Conservation (phyloP, 2,888 invertebrate species). For the Amorpha juglandis region DNA sequence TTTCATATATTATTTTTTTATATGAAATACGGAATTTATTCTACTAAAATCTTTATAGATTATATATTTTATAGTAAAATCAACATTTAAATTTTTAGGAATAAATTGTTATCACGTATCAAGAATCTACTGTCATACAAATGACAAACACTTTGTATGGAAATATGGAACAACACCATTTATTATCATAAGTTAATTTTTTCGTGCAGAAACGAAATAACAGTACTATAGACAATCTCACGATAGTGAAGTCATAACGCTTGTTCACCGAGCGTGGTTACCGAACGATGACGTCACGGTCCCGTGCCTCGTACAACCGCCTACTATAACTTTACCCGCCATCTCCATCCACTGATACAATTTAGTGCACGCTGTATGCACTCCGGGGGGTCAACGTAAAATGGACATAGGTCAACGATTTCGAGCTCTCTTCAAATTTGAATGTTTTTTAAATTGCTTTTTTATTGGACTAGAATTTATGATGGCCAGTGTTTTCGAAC, state of each 20-base stretch:
- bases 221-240: constrained; percentile 42
- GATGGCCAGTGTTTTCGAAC: constrained; percentile 63
- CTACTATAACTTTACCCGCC: constrained; percentile 47
- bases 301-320: constrained; percentile 55
- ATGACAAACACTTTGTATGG: constrained; percentile 5
- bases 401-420: constrained; percentile 49
- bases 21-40: no score
- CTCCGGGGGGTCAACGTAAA: constrained; percentile 42
- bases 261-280: constrained; percentile 75
- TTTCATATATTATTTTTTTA: no score
- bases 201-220: constrained; percentile 29
- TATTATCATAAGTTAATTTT: constrained; percentile 29
- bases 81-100: no score
- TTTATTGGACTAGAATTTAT: constrained; percentile 81
- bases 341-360: constrained; percentile 43
- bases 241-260: constrained; percentile 45
- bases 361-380: constrained; percentile 40
- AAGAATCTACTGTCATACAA: not conserved
- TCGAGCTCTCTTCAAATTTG: constrained; percentile 53
- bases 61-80: no score
- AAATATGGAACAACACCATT: constrained; percentile 20
- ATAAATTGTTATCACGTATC: no score
- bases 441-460: constrained; percentile 65
- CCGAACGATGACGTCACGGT: constrained; percentile 79
- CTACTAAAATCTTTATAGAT: no score